Evolutionary conservation across 2,888 invertebrate species (phyloP), one percentile per base, ranked within the genome.

Genomic region (Ditula angustiorana): DNA sequence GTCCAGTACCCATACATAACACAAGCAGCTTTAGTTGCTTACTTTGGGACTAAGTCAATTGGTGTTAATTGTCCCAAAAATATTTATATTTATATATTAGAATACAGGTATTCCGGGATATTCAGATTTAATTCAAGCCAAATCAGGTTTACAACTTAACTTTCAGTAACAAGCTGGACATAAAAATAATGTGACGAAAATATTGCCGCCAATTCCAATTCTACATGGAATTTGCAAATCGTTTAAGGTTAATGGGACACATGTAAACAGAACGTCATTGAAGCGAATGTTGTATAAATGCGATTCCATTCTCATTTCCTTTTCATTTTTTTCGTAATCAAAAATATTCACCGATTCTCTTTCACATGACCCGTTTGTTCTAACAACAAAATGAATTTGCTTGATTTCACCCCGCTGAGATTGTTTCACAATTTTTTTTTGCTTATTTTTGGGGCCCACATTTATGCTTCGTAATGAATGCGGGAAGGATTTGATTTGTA

Each of bases 401-500:
- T 61, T 61, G 66, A 67, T 61, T 67, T 61, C 61, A 57, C 65
- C 30, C 58, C 47, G 13, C 33, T 59, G 61, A n/a, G n/a, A 65
- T 61, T 65, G 61, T 61, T 61, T 24, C 49, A 26, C 24, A 13
- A 30, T 58, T 65, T 67, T 58, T 65, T 67, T 61, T 57, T 35
- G 10, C 57, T 44, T 37, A 28, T 61, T 49, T 63, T 55, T 64
- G 28, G 35, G 33, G 33, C 28, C 56, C 50, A 21, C 46, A 67
- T 61, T 33, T 46, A 56, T 35, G 44, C 24, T 30, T 35, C 16
- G 50, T 52, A 64, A 64, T 64, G 60, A 64, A 67, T 67, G 59
- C 10, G 58, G 13, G 13, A 35, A 33, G 13, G 37, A 37, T 56
- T 61, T 61, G 61, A 50, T 61, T 61, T 64, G 63, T 63, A 44